Conservation (phyloP, 2,797 vertebrate species). For the Diceros bicornis region DNA sequence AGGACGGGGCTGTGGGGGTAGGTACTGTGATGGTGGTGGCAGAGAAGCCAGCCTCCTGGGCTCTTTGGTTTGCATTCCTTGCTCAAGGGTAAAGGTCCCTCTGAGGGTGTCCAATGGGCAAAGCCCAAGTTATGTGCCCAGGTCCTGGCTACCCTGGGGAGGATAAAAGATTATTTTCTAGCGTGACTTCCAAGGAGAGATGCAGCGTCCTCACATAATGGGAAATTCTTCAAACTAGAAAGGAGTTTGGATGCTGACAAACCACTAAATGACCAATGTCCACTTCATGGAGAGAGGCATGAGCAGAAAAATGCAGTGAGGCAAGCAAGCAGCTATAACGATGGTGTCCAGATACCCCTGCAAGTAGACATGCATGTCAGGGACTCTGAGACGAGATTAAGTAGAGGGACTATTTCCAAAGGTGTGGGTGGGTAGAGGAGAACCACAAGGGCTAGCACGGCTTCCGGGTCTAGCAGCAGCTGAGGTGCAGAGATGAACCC, state of each 20-base stretch:
- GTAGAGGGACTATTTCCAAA: not conserved
- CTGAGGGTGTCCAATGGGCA: accelerated
- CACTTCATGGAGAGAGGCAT: accelerated
- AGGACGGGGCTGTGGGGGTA: not conserved
- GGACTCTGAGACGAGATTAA: not conserved
- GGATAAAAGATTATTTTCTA: not conserved
- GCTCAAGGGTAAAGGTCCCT: not conserved
- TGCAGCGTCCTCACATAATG: not conserved
- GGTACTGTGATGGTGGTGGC: not conserved
- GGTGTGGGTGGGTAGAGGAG: not conserved
- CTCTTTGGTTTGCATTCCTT: not conserved
- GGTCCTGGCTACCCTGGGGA: not conserved
- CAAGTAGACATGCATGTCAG: accelerated
- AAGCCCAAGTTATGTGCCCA: not conserved
- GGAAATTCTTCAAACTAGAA: not conserved
- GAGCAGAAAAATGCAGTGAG: too few species aligned
- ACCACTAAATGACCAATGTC: not conserved
- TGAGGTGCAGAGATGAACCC: accelerated
- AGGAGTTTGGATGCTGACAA: not conserved
- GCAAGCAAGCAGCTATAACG: accelerated
- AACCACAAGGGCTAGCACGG: too few species aligned
- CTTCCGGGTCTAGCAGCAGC: not conserved
- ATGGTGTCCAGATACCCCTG: accelerated
- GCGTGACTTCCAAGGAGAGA: not conserved
- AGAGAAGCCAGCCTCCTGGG: not conserved